A percentile compares a stretch with the other conserved stretches of the same genome.
phyloP scores from a whole-genome alignment of 2,797 vertebrate genomes.

The Spizella passerina region DNA sequence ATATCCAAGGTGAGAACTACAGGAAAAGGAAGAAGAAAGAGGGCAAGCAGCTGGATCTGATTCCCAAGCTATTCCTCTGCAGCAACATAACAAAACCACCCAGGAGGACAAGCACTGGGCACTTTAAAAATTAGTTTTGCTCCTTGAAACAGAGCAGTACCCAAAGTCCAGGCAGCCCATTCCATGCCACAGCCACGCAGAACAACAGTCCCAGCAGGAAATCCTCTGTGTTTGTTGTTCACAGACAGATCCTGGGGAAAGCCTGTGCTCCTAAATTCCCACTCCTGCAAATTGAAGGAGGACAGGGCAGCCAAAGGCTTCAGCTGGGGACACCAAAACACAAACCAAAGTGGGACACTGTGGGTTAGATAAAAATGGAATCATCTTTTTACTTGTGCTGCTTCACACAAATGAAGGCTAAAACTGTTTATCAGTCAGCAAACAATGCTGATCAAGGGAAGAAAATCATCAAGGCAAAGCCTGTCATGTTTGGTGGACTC shows the following conservation, averaged over 20 bases:
- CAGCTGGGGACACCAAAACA: background rate
- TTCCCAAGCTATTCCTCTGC: background rate
- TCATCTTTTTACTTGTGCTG: rapidly evolving
- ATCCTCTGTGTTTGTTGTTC: background rate
- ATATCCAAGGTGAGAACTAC: background rate
- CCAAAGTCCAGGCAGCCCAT: background rate
- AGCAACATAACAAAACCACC: background rate
- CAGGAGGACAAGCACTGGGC: background rate
- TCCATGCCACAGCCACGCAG: background rate
- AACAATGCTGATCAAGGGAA: background rate
- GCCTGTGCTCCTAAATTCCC: background rate
- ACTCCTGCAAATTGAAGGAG: background rate
- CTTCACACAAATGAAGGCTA: background rate
- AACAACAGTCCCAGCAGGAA: background rate
- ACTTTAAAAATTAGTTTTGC: background rate
- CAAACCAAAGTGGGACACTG: background rate
- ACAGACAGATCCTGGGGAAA: background rate
- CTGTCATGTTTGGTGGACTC: background rate
- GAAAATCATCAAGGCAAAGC: background rate
- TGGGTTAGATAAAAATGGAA: background rate
- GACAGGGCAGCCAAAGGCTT: background rate
- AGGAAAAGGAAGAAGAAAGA: background rate
- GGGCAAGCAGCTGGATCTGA: background rate
- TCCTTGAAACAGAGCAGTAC: background rate
- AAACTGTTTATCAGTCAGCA: background rate